Evolutionary conservation across 2,888 invertebrate species (phyloP).

Genomic region (Mamestra brassicae): DNA sequence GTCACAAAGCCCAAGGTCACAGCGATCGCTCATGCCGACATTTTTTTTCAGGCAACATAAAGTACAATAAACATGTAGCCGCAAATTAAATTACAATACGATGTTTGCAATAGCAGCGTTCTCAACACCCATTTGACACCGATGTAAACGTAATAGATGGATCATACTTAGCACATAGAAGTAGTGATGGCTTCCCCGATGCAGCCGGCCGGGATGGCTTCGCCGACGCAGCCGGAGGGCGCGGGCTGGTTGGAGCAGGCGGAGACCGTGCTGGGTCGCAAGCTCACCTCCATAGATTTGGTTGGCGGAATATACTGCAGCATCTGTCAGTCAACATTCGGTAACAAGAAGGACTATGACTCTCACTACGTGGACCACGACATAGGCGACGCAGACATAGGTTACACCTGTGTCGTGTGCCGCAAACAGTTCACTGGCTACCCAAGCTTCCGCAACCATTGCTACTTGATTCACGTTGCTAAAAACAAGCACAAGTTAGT

Average conservation of each 20-base stretch:
- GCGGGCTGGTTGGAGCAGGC: slow-evolving; percentile 56
- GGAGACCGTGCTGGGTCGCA: slow-evolving; percentile 63
- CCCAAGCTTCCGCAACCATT: slow-evolving; percentile 91
- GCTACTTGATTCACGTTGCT: slow-evolving; percentile 90
- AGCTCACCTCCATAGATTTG: slow-evolving; percentile 83
- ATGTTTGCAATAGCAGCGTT: slow-evolving; percentile 82
- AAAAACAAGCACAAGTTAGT: slow-evolving; percentile 90
- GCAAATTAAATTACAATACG: slow-evolving; percentile 72
- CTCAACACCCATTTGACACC: slow-evolving; percentile 78
- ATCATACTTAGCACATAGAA: slow-evolving; percentile 78
- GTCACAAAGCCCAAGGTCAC: slow-evolving; percentile 69
- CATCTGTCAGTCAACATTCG: slow-evolving; percentile 88
- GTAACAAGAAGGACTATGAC: slow-evolving; percentile 89
- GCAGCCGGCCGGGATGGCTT: slow-evolving; percentile 46
- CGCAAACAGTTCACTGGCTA: slow-evolving; percentile 89
- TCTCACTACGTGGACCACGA: slow-evolving; percentile 88
- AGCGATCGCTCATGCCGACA: slow-evolving; percentile 62
- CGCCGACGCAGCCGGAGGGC: slow-evolving; percentile 37
- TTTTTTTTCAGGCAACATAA: slow-evolving; percentile 76
- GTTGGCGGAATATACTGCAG: slow-evolving; percentile 91
- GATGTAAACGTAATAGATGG: slow-evolving; percentile 81
- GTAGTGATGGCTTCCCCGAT: slow-evolving; percentile 78
- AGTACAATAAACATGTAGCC: slow-evolving; percentile 83
- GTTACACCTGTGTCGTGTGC: slow-evolving; percentile 91
- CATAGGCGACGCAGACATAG: slow-evolving; percentile 71